phyloP scores from a whole-genome alignment of 30 jellyfish, hydroid and myxozoan genomes.

The Aurelia coerulea region DNA sequence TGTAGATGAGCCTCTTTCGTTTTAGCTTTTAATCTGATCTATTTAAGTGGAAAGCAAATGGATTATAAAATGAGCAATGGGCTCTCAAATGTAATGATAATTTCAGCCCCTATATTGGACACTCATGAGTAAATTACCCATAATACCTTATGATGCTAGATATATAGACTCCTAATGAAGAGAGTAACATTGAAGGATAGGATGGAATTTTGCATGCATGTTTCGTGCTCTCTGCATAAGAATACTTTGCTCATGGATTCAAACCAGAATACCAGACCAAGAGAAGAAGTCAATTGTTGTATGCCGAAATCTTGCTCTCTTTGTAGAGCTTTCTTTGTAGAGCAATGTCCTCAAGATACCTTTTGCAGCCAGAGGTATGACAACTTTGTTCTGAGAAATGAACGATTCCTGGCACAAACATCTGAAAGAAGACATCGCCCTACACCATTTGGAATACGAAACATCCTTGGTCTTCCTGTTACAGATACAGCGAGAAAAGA shows the following conservation, averaged over 20 bases:
- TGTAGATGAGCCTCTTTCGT: conserved; percentile 28
- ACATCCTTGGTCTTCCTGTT: conserved; percentile 51
- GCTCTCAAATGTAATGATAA: conserved; percentile 44
- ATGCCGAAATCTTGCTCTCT: conserved; percentile 14
- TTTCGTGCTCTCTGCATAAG: background rate
- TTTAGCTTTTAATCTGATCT: conserved; percentile 41
- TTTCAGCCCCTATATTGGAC: conserved; percentile 39
- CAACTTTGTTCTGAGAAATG: background rate
- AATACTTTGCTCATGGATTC: background rate
- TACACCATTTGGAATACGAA: conserved; percentile 48
- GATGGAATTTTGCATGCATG: background rate
- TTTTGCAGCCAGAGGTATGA: background rate
- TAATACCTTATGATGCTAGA: background rate
- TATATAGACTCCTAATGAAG: background rate
- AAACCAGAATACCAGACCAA: background rate
- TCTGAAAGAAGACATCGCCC: background rate
- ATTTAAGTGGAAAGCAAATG: conserved; percentile 41
- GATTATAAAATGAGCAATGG: conserved; percentile 47
- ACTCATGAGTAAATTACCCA: background rate
- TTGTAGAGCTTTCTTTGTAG: conserved; percentile 25
- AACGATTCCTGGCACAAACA: background rate
- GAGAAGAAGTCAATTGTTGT: background rate
- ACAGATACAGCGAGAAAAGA: conserved; percentile 20
- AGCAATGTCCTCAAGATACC: background rate
- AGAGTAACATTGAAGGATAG: background rate